These are phyloP conservation scores for Diprion similis DNA, from an alignment of 1,140 invertebrate species.

Conservation along the genomic window DNA sequence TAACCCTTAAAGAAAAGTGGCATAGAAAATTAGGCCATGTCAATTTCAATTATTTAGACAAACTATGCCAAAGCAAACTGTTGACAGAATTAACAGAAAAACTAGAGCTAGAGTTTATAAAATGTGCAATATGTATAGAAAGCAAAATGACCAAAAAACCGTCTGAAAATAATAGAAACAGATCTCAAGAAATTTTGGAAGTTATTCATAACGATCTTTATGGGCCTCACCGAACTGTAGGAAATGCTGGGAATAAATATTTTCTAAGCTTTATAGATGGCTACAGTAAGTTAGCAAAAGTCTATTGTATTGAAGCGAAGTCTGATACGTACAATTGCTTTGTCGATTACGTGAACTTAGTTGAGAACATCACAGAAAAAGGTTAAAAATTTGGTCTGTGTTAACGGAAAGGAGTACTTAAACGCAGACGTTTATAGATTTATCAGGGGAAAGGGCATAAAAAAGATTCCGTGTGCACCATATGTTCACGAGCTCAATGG, in stretches of 20 bases:
- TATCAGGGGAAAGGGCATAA: slow-evolving; percentile 35
- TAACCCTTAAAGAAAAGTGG: slow-evolving; percentile 40
- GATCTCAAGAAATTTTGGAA: slow-evolving; percentile 42
- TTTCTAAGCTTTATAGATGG: slow-evolving; percentile 41
- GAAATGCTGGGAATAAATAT: slow-evolving; percentile 39
- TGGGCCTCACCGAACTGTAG: slow-evolving; percentile 45
- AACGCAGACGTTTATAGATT: slow-evolving; percentile 33
- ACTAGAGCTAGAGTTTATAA: slow-evolving; percentile 31
- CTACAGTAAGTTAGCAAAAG: slow-evolving; percentile 44
- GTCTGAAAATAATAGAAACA: slow-evolving; percentile 50
- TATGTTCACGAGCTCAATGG: slow-evolving; percentile 52
- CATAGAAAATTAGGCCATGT: slow-evolving; percentile 46
- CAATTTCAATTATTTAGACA: slow-evolving; percentile 48
- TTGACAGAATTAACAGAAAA: slow-evolving; percentile 29
- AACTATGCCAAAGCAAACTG: slow-evolving; percentile 39
- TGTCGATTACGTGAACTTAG: slow-evolving; percentile 31
- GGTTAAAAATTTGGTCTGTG: slow-evolving; percentile 46
- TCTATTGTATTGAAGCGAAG: slow-evolving; percentile 47
- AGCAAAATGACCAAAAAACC: slow-evolving; percentile 44
- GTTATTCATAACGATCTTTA: slow-evolving; percentile 48
- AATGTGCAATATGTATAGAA: slow-evolving; percentile 34
- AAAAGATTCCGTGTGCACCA: slow-evolving; percentile 44
- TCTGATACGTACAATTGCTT: slow-evolving; percentile 35
- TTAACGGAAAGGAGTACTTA: slow-evolving; percentile 52
- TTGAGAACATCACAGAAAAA: slow-evolving; percentile 34